Percentiles rank a stretch among this genome's conserved stretches.
Conservation (phyloP, 2,797 vertebrate genomes). For the Phoeniculus purpureus region DNA sequence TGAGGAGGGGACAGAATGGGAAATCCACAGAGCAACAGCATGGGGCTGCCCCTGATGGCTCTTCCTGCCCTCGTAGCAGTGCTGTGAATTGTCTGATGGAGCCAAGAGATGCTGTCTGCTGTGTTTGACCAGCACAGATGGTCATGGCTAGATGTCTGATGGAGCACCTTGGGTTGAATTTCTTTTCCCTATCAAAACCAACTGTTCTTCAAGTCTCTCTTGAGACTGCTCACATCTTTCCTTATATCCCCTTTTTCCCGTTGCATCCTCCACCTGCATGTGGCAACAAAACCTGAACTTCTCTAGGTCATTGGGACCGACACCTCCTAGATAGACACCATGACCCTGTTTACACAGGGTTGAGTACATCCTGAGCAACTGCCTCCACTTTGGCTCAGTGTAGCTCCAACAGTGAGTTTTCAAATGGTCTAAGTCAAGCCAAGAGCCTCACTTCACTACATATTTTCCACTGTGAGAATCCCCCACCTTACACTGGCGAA, state of each 20-base stretch:
- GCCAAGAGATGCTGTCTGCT: not conserved
- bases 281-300: not conserved
- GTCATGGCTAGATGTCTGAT: not conserved
- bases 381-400: not conserved
- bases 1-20: not conserved
- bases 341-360: not conserved
- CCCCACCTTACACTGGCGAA: not conserved
- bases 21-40: not conserved
- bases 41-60: not conserved
- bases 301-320: not conserved
- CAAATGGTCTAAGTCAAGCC: not conserved
- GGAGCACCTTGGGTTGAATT: not conserved
- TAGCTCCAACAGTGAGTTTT: not conserved
- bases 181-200: not conserved
- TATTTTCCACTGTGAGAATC: not conserved
- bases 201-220: not conserved
- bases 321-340: not conserved
- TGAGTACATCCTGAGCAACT: not conserved
- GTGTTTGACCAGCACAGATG: fast-evolving
- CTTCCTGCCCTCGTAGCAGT: not conserved
- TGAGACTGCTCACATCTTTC: not conserved
- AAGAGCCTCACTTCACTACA: not conserved
- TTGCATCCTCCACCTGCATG: fast-evolving
- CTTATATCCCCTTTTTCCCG: not conserved
- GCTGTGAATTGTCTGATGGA: not conserved